A percentile compares a stretch with the other conserved stretches of the same genome.
These are phyloP conservation scores for Eledona agricola DNA, from an alignment of 2,888 invertebrate genomes.

Conservation along the genomic window DNA sequence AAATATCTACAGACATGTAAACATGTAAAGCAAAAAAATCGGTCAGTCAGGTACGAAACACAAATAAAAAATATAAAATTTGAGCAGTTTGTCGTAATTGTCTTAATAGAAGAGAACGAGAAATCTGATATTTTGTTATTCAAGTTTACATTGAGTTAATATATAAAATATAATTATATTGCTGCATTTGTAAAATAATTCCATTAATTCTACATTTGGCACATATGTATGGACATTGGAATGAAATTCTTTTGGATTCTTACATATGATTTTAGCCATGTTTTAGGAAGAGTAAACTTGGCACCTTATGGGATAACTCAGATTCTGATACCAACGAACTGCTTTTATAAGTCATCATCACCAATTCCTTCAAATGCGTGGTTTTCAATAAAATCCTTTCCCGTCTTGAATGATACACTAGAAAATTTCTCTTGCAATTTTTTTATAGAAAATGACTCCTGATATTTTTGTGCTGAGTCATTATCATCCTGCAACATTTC, in stretches of 20 bases:
- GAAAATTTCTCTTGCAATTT: slow-evolving; percentile 77
- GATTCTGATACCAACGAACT: slow-evolving; percentile 35
- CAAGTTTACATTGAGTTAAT: slow-evolving; percentile 27
- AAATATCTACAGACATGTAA: slow-evolving; percentile 37
- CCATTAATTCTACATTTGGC: slow-evolving; percentile 45
- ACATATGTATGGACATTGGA: slow-evolving; percentile 47
- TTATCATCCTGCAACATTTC: slow-evolving; percentile 66
- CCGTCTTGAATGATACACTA: slow-evolving; percentile 75
- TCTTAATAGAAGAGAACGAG: slow-evolving; percentile 23
- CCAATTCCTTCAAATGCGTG: slow-evolving; percentile 95
- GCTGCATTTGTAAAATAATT: slow-evolving; percentile 44
- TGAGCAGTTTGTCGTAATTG: slow-evolving; percentile 35
- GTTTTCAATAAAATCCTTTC: slow-evolving; percentile 82
- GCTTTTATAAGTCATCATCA: slow-evolving; percentile 83
- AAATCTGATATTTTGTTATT: too few relatives aligned
- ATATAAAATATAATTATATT: slow-evolving; percentile 35
- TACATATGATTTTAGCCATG: slow-evolving; percentile 42
- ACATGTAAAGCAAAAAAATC: slow-evolving; percentile 36
- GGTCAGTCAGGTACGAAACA: slow-evolving; percentile 40
- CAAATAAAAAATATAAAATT: slow-evolving; percentile 34
- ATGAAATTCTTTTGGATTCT: slow-evolving; percentile 34
- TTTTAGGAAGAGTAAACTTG: slow-evolving; percentile 39
- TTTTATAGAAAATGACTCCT: slow-evolving; percentile 79
- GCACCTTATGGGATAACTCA: slow-evolving; percentile 45
- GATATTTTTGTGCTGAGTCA: slow-evolving; percentile 65